phyloP scores from a whole-genome alignment of 2,797 vertebrate genomes.

The Monodelphis domestica region DNA sequence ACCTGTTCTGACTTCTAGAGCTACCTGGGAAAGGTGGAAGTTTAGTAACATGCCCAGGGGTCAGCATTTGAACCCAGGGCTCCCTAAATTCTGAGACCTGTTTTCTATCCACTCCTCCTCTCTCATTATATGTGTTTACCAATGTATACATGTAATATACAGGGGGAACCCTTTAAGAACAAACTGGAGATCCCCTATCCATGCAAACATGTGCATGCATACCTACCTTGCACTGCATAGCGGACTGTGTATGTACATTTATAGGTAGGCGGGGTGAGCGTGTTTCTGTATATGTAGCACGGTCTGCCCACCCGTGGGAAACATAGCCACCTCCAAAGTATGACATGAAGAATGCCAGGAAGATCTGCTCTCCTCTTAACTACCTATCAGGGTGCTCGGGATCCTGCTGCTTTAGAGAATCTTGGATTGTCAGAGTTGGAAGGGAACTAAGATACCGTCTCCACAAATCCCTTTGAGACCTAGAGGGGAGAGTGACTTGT shows the following conservation, averaged over 20 bases:
- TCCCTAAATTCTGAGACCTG: background rate
- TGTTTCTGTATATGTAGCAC: background rate
- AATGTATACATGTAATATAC: background rate
- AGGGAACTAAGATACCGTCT: background rate
- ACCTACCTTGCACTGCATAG: background rate
- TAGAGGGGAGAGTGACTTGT: no score
- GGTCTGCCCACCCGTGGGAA: background rate
- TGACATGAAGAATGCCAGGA: background rate
- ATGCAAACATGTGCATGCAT: background rate
- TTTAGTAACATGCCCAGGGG: no score
- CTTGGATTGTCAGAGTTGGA: background rate
- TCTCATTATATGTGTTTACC: background rate
- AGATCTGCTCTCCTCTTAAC: background rate
- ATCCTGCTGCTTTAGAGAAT: background rate
- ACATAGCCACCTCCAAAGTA: background rate
- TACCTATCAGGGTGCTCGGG: background rate
- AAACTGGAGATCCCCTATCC: no score
- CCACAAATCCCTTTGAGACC: background rate
- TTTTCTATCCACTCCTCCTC: background rate
- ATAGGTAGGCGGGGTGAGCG: accelerated
- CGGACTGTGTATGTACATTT: background rate
- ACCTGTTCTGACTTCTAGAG: background rate
- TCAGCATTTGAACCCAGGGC: background rate
- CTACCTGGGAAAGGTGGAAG: background rate
- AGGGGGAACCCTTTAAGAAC: no score